Evolutionary conservation across 2,888 invertebrate genomes (phyloP).

Genomic region (Chorisops tibialis): DNA sequence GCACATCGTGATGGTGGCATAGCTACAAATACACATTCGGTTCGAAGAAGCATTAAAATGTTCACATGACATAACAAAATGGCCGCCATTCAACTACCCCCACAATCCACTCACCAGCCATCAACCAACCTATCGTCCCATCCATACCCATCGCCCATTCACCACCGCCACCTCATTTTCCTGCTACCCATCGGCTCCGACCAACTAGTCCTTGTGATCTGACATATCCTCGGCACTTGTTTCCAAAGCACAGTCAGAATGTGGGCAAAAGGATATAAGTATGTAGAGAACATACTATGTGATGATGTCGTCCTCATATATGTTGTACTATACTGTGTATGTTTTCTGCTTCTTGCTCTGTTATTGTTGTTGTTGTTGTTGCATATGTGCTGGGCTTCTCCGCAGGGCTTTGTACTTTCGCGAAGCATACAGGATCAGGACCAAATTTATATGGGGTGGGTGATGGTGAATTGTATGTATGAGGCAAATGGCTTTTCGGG

Average conservation of each 20-base stretch:
- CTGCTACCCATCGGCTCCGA: constrained; percentile 11
- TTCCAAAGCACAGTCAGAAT: neutral
- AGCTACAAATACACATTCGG: neutral
- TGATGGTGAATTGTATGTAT: neutral
- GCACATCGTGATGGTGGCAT: neutral
- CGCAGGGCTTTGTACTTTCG: constrained; percentile 3
- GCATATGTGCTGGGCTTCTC: constrained; percentile 1
- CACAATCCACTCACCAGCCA: constrained; percentile 1
- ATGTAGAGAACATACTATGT: constrained; percentile 9
- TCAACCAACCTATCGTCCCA: neutral
- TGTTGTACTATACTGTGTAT: constrained; percentile 10
- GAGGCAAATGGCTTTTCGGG: neutral
- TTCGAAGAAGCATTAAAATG: constrained; percentile 32
- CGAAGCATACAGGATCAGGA: constrained; percentile 15
- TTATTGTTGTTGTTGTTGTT: constrained; percentile 4
- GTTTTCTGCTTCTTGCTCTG: constrained; percentile 2
- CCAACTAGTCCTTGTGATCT: constrained; percentile 20
- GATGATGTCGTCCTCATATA: constrained; percentile 3
- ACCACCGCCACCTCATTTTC: neutral
- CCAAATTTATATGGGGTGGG: neutral
- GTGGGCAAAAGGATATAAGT: neutral
- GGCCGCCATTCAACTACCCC: constrained; percentile 37
- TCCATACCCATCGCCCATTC: neutral
- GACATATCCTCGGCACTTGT: neutral
- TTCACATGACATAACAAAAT: constrained; percentile 38